phyloP scores from a whole-genome alignment of 2,797 vertebrate genomes.

The Rhabdomys pumilio region DNA sequence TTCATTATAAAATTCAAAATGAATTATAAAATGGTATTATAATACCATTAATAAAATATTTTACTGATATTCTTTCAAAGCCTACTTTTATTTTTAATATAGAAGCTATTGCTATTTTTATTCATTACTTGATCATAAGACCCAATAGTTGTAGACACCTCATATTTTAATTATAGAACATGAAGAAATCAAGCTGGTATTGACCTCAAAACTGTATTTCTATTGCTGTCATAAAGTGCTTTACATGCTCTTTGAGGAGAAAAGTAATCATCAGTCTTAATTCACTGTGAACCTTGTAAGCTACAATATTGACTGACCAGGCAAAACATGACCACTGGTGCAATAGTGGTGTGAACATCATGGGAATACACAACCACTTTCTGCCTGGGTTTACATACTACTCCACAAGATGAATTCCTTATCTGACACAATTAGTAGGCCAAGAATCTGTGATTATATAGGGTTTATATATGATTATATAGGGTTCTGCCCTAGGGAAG shows the following conservation, averaged over 20 bases:
- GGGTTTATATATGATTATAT: no score
- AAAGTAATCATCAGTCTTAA: not conserved
- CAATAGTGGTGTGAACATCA: not conserved
- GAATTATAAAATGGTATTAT: not conserved
- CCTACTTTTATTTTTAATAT: not conserved
- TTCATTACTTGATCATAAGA: not conserved
- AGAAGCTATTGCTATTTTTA: not conserved
- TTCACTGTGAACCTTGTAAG: not conserved
- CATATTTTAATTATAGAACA: not conserved
- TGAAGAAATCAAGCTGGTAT: not conserved
- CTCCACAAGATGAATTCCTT: not conserved
- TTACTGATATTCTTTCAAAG: not conserved
- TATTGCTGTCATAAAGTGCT: not conserved
- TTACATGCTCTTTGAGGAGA: not conserved
- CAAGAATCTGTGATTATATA: not conserved
- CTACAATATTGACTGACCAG: not conserved
- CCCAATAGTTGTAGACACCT: not conserved
- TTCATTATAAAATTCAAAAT: not conserved
- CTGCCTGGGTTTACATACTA: not conserved
- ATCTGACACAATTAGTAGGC: not conserved
- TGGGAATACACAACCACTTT: not conserved
- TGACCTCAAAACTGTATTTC: not conserved
- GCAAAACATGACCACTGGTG: not conserved
- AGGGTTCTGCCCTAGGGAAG: not conserved
- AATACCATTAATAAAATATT: not conserved